Evolutionary conservation across 2,797 vertebrate species (phyloP), one percentile per base, ranked within the genome.

Genomic region (Nasua narica): DNA sequence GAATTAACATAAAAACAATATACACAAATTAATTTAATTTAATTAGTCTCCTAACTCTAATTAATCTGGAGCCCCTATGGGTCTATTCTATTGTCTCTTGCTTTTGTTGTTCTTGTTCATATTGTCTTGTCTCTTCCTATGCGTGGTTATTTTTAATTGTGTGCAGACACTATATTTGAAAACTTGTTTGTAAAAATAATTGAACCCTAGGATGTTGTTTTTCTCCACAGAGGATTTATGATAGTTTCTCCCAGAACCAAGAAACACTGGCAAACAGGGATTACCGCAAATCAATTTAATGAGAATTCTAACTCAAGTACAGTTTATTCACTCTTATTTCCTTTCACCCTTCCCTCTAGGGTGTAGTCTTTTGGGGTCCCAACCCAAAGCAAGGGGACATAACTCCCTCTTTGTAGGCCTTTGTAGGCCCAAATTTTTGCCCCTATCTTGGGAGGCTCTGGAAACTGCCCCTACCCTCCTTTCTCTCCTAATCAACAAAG

Each of bases 71-170:
- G 52, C 27, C 78, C 43, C 12, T 67, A 25, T 56, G 65, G 32
- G 46, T 35, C 65, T 54, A 23, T 50, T 84, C 52, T 83, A 21
- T 19, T 32, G 54, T 48, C 54, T 91, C 15, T 52, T 85, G 76
- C 62, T 96, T 84, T 87, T 25, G 29, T 70, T 84, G 19, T 74
- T 93, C 25, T 82, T 77, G 40, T 48, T 90, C 69, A 29, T 35
- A 40, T 69, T 81, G 79, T 87, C 52, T 84, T 70, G 18, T 56
- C 48, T 92, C 70, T 91, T 93, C 37, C 48, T 35, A 14, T 60
- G 70, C n/a, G 81, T 92, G 76, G 46, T 91, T 88, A 72, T 70
- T 92, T 69, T 96, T 48, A 81, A 72, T 10, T 58, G n/a, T 60
- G 77, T 82, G 29, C 16, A 70, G 50, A 91, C 67, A 78, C 0